Evolutionary conservation across 2,888 invertebrate species (phyloP).

Genomic region (Germaria angustata): DNA sequence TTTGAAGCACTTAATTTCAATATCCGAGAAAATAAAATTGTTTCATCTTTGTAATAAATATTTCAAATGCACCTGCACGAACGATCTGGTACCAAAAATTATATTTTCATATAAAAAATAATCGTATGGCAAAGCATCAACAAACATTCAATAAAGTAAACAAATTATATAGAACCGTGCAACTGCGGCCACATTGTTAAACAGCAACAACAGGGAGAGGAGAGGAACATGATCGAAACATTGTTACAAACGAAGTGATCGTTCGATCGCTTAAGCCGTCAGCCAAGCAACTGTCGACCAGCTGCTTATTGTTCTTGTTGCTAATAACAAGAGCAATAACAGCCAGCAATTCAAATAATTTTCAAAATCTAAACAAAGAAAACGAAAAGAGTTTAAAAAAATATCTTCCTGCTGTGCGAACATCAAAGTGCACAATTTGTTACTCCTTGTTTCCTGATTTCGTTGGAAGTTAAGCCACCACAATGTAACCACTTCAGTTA

Average conservation of each 20-base stretch:
- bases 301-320: slow-evolving; percentile 60
- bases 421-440: slow-evolving; percentile 60
- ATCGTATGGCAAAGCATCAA: slow-evolving; percentile 23
- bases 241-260: slow-evolving; percentile 8
- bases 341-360: slow-evolving; percentile 55
- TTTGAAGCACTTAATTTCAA: slow-evolving; percentile 58
- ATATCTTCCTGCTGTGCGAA: slow-evolving; percentile 65
- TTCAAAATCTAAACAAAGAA: slow-evolving; percentile 23
- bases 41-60: slow-evolving; percentile 41
- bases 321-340: slow-evolving; percentile 45
- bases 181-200: slow-evolving; percentile 58
- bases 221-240: neutral
- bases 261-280: neutral
- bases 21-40: slow-evolving; percentile 55
- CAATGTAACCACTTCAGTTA: neutral
- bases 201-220: neutral
- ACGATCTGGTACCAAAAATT: slow-evolving; percentile 36
- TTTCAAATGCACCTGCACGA: slow-evolving; percentile 35
- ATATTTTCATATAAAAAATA: slow-evolving; percentile 39
- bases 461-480: neutral
- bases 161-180: slow-evolving; percentile 14
- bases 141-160: slow-evolving; percentile 29
- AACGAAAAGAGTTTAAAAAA: slow-evolving; percentile 10
- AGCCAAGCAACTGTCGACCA: slow-evolving; percentile 25
- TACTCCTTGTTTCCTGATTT: slow-evolving; percentile 23